Evolutionary conservation across 2,797 vertebrate genomes (phyloP).

Genomic region (Cephalopachus bancanus): DNA sequence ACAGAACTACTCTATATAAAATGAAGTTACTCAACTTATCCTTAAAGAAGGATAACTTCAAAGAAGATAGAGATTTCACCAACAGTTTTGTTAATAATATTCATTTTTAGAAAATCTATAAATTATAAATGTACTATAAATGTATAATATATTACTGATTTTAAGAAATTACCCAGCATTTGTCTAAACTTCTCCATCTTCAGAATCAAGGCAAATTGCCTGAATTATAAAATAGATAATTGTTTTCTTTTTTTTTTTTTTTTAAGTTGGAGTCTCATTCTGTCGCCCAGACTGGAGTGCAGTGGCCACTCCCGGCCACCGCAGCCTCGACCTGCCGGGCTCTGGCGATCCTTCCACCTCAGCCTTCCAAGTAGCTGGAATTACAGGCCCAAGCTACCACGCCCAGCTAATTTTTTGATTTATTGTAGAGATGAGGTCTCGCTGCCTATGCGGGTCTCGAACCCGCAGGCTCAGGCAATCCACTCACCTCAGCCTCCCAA

Average conservation of each 20-base stretch:
- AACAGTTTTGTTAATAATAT: not conserved
- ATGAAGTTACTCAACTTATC: not conserved
- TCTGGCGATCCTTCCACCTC: too few relatives aligned
- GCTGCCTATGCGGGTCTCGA: too few relatives aligned
- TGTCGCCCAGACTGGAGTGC: too few relatives aligned
- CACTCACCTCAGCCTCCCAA: too few relatives aligned
- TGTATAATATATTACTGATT: not conserved
- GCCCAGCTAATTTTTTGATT: too few relatives aligned
- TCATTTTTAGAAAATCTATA: not conserved
- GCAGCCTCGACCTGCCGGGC: too few relatives aligned
- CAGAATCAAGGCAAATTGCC: not conserved
- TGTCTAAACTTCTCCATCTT: not conserved
- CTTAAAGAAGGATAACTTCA: not conserved
- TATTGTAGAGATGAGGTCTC: too few relatives aligned
- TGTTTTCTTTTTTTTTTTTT: not conserved
- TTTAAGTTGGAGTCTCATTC: too few relatives aligned
- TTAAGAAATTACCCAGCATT: not conserved
- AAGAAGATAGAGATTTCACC: not conserved
- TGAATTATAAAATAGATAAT: not conserved
- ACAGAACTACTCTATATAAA: not conserved
- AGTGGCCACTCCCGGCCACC: too few relatives aligned
- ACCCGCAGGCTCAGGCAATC: too few relatives aligned
- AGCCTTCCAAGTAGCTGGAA: too few relatives aligned
- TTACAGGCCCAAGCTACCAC: too few relatives aligned
- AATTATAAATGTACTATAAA: not conserved